Conservation (phyloP, 2,888 invertebrate genomes). For the Andrena bicolor region DNA sequence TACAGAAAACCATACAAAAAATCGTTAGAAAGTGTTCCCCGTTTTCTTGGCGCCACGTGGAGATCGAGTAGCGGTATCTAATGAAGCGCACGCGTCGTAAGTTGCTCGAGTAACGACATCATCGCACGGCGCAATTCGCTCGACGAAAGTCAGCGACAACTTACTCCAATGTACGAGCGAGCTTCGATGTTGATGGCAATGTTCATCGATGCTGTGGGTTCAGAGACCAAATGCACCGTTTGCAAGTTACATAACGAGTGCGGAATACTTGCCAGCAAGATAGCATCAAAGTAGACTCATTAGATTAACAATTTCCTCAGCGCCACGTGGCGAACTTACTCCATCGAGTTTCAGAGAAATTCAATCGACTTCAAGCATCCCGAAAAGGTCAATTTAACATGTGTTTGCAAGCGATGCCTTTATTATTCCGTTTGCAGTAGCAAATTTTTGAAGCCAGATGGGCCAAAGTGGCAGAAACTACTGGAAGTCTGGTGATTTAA, state of each 20-base stretch:
- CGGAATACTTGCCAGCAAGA: not conserved
- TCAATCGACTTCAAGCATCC: not conserved
- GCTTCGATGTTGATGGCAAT: not conserved
- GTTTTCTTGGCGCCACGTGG: not conserved
- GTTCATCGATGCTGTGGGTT: not conserved
- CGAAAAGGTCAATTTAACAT: no score
- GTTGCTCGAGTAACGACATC: conserved; percentile 32
- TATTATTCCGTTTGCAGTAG: no score
- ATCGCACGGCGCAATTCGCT: conserved; percentile 8
- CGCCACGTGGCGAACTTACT: conserved; percentile 20
- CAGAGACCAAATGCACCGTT: not conserved
- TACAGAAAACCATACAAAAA: not conserved
- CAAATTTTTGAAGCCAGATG: no score
- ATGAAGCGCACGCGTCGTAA: conserved; percentile 46
- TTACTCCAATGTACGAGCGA: conserved; percentile 33
- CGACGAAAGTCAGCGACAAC: conserved; percentile 25
- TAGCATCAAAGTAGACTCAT: not conserved
- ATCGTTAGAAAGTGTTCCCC: not conserved
- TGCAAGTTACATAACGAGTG: conserved; percentile 23
- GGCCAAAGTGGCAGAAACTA: not conserved
- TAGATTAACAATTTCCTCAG: conserved; percentile 17
- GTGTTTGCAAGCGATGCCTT: no score
- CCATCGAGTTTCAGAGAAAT: not conserved
- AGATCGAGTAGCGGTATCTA: conserved; percentile 22
- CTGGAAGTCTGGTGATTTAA: no score